Percentiles rank a stretch among this genome's conserved stretches.
Evolutionary conservation across 2,797 vertebrate species (phyloP).

Genomic region (Sebastiscus tertius): DNA sequence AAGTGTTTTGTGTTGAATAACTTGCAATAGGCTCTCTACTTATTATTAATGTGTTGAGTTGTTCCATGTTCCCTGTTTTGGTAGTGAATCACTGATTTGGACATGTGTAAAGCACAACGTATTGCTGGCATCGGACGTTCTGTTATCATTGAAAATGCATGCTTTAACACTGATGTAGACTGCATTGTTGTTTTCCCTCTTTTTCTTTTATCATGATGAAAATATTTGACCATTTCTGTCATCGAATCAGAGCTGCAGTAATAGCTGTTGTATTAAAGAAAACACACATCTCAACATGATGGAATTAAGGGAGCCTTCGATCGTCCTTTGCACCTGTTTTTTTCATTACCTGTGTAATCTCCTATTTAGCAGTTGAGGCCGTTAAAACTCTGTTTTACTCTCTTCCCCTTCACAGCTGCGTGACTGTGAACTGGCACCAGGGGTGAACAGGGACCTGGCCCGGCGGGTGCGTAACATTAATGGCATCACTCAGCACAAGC

Average conservation of each 20-base stretch:
- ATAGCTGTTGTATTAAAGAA: not conserved
- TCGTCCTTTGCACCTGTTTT: not conserved
- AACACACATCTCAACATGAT: not conserved
- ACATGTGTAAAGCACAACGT: not conserved
- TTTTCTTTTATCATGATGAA: not conserved
- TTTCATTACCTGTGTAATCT: not conserved
- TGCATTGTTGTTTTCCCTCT: not conserved
- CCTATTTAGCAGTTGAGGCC: not conserved
- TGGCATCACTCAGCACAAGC: constrained; percentile 93
- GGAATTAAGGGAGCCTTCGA: not conserved
- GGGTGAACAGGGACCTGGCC: constrained; percentile 91
- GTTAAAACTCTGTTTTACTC: constrained; percentile 2
- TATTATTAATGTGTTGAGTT: not conserved
- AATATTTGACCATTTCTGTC: not conserved
- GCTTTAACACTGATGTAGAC: not conserved
- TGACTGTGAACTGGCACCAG: constrained; percentile 92
- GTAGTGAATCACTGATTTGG: not conserved
- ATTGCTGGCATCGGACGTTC: not conserved
- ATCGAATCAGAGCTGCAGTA: not conserved
- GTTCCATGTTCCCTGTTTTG: not conserved
- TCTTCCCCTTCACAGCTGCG: constrained; percentile 81
- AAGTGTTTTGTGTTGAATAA: not conserved
- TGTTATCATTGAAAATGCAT: not conserved
- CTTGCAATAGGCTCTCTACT: not conserved
- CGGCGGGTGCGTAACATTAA: constrained; percentile 90